Evolutionary conservation across 2,888 invertebrate genomes (phyloP).

Genomic region (Lithophane socia): DNA sequence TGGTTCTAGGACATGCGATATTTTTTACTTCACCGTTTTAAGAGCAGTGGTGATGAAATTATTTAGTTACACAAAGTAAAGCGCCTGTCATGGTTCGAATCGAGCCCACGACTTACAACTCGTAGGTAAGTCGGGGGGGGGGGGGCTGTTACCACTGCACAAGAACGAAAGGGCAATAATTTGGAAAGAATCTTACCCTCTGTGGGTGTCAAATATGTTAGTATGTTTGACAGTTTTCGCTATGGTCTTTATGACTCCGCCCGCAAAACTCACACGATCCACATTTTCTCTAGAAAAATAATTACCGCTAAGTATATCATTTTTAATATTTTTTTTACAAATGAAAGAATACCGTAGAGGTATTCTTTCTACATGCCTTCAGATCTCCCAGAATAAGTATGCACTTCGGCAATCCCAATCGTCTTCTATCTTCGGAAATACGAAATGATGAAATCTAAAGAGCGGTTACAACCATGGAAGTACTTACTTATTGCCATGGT

Average conservation of each 20-base stretch:
- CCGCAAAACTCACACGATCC: slow-evolving; percentile 83
- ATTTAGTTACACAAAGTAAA: no score
- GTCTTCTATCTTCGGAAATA: background rate
- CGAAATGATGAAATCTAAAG: background rate
- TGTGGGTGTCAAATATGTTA: slow-evolving; percentile 70
- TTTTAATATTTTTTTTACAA: background rate
- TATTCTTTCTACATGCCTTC: background rate
- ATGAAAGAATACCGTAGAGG: background rate
- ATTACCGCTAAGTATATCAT: background rate
- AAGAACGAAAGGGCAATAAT: background rate
- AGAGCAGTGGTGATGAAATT: no score
- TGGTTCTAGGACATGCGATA: no score
- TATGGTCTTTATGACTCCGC: slow-evolving; percentile 75
- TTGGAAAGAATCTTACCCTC: slow-evolving; percentile 68
- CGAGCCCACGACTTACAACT: no score
- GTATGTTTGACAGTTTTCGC: slow-evolving; percentile 66
- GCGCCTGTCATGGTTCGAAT: no score
- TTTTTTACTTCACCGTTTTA: no score
- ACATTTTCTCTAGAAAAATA: slow-evolving; percentile 71
- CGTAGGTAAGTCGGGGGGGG: no score
- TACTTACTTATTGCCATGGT: background rate
- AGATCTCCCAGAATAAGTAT: background rate
- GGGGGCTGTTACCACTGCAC: no score
- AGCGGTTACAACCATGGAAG: background rate
- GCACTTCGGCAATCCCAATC: background rate